Evolutionary conservation across 2,888 invertebrate species (phyloP).

Genomic region (Antheraea yamamai): DNA sequence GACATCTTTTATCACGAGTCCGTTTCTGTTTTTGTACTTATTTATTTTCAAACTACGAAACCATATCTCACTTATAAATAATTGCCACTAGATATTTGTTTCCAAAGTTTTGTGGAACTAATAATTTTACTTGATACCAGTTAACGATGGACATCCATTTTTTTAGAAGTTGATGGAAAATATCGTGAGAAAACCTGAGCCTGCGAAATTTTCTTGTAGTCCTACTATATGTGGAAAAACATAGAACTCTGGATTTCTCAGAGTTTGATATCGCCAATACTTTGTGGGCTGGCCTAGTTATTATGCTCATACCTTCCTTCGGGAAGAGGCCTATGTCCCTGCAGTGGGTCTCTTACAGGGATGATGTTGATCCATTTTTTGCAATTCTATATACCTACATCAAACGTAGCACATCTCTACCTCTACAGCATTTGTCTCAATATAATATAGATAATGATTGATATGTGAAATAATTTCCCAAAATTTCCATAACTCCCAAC

Average conservation of each 20-base stretch:
- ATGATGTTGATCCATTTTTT: constrained; percentile 44
- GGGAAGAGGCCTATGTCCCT: no score
- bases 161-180: no score
- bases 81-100: constrained; percentile 77
- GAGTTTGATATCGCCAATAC: no score
- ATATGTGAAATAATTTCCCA: constrained; percentile 19
- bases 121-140: constrained; percentile 76
- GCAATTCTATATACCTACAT: constrained; percentile 57
- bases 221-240: no score
- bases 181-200: no score
- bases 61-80: constrained; percentile 78
- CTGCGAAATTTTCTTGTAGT: no score
- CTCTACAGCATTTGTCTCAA: constrained; percentile 45
- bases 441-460: constrained; percentile 25
- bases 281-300: no score
- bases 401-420: constrained; percentile 39
- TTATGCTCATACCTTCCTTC: no score
- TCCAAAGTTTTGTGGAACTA: constrained; percentile 77
- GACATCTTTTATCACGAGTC: constrained; percentile 76
- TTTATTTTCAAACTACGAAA: constrained; percentile 70
- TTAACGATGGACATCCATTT: constrained; percentile 66
- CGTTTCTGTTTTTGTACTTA: constrained; percentile 69
- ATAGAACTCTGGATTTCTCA: no score
- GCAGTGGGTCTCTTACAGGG: no score
- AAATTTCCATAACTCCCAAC: constrained; percentile 38